Conservation (phyloP, 2,797 vertebrate genomes). For the Anabacerthia variegaticeps region DNA sequence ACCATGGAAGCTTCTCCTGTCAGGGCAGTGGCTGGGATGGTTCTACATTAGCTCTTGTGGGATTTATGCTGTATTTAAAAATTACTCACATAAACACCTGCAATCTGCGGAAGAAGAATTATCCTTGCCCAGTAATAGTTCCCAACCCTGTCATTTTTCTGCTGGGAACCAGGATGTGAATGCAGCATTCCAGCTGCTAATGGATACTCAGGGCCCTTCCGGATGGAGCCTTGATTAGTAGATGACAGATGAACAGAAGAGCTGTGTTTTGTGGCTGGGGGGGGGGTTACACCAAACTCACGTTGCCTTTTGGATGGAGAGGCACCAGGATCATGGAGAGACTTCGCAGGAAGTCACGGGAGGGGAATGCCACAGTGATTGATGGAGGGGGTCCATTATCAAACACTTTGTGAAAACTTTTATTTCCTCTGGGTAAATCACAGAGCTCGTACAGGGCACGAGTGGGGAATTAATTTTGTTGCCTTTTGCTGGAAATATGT, state of each 20-base stretch:
- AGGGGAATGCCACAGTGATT: slow-evolving; percentile 71
- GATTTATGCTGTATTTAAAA: neutral
- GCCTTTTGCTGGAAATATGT: slow-evolving; percentile 56
- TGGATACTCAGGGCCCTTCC: slow-evolving; percentile 46
- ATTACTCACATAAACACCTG: neutral
- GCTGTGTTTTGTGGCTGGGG: slow-evolving; percentile 71
- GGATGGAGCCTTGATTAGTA: slow-evolving; percentile 62
- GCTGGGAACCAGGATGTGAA: neutral
- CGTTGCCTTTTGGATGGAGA: slow-evolving; percentile 49
- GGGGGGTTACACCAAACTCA: slow-evolving; percentile 72
- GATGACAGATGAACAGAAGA: slow-evolving; percentile 62
- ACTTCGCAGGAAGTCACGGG: slow-evolving; percentile 69
- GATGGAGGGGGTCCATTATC: slow-evolving; percentile 65
- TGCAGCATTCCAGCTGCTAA: slow-evolving; percentile 61
- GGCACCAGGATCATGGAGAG: slow-evolving; percentile 56
- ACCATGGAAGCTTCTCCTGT: neutral
- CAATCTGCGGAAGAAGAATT: slow-evolving; percentile 21
- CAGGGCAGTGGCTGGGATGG: neutral
- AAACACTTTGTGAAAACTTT: slow-evolving; percentile 68
- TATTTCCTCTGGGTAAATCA: slow-evolving; percentile 74
- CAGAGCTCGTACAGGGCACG: neutral
- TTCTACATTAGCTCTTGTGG: neutral
- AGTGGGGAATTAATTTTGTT: slow-evolving; percentile 69
- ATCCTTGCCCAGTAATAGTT: neutral
- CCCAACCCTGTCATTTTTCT: neutral